phyloP scores from a whole-genome alignment of 2,888 invertebrate genomes.

The Hedya salicella region DNA sequence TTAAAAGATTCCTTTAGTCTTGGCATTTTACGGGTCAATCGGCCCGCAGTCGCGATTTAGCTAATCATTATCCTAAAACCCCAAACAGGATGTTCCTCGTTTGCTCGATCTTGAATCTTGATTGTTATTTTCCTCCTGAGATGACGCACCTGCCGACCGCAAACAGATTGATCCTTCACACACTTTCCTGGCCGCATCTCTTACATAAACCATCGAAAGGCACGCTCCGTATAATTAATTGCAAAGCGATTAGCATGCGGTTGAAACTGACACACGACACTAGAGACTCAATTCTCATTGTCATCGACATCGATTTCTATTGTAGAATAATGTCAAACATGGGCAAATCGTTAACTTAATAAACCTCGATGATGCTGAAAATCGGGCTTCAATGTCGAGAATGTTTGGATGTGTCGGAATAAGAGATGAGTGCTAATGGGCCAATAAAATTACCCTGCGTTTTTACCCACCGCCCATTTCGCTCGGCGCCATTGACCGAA shows the following conservation, averaged over 20 bases:
- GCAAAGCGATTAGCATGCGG: conserved; percentile 31
- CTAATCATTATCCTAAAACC: conserved; percentile 18
- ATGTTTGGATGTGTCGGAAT: no score
- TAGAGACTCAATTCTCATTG: neutral
- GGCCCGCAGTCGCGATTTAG: conserved; percentile 12
- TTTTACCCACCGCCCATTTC: no score
- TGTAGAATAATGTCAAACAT: no score
- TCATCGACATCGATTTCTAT: neutral
- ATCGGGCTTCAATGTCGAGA: no score
- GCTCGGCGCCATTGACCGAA: no score
- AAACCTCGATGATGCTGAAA: no score
- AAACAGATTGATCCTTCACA: conserved; percentile 32
- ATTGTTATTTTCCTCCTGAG: conserved; percentile 32
- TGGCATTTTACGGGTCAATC: conserved; percentile 2
- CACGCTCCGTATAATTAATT: conserved; percentile 24
- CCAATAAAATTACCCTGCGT: no score
- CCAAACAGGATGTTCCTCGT: conserved; percentile 22
- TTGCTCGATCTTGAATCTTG: conserved; percentile 14
- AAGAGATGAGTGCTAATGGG: no score
- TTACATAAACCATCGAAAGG: conserved; percentile 34
- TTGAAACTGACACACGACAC: conserved; percentile 11
- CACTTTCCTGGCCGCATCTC: conserved; percentile 30
- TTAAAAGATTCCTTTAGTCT: neutral
- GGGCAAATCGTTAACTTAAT: no score
- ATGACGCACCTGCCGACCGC: conserved; percentile 36